These are phyloP conservation scores for Hydrolagus affinis DNA, from an alignment of 2,113 vertebrate species.

Conservation along the genomic window DNA sequence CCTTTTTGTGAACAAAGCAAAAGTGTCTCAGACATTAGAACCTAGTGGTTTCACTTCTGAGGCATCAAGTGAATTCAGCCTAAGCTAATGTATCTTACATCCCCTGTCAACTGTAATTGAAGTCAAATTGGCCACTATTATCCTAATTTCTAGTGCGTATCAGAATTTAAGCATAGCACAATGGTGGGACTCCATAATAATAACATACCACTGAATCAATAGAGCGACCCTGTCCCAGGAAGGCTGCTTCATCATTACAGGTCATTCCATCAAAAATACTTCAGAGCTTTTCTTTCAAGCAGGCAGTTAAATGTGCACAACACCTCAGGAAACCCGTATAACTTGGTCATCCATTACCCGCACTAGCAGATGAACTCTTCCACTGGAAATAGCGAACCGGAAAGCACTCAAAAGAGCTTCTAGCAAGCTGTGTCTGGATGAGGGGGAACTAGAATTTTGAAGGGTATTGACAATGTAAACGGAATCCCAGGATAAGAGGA, in stretches of 20 bases:
- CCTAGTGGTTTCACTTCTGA: neutral
- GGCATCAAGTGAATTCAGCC: neutral
- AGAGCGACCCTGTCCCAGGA: neutral
- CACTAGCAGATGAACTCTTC: neutral
- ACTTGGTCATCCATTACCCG: neutral
- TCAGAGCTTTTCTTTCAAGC: neutral
- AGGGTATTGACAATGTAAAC: too few relatives aligned
- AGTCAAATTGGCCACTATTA: neutral
- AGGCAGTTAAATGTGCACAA: neutral
- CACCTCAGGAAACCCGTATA: neutral
- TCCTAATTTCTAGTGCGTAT: neutral
- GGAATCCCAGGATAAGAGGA: too few relatives aligned
- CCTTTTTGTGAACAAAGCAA: too few relatives aligned
- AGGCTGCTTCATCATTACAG: neutral
- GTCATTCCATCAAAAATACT: neutral
- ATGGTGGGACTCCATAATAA: neutral
- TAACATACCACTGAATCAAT: conserved; percentile 9
- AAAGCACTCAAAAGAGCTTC: neutral
- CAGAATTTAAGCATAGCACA: conserved; percentile 2
- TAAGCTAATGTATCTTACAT: neutral
- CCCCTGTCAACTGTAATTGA: neutral
- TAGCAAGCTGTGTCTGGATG: neutral
- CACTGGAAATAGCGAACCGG: neutral
- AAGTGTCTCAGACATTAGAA: neutral
- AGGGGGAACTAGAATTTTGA: neutral